phyloP scores from a whole-genome alignment of 1,140 invertebrate genomes.

The Ooceraea biroi region DNA sequence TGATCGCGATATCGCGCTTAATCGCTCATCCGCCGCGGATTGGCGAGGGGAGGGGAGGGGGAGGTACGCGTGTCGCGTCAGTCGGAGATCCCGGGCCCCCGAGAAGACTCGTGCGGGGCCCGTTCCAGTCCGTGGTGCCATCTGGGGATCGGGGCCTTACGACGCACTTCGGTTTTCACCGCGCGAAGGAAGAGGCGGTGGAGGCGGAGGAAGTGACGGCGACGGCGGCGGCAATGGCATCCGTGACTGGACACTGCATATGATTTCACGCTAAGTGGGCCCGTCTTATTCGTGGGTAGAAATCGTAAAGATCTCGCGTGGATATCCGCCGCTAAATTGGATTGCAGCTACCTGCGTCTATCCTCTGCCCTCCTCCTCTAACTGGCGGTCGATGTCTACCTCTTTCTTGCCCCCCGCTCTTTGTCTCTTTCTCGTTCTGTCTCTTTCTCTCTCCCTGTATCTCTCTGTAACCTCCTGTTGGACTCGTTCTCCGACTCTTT shows the following conservation, averaged over 20 bases:
- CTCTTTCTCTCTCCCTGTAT: constrained; percentile 7
- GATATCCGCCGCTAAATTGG: constrained; percentile 86
- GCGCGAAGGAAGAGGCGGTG: constrained; percentile 35
- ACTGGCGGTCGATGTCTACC: background rate
- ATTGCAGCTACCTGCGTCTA: constrained; percentile 83
- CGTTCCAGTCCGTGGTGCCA: constrained; percentile 79
- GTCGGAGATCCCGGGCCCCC: too few species aligned
- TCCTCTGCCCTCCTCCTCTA: constrained; percentile 60
- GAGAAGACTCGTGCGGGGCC: background rate
- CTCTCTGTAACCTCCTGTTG: too few species aligned
- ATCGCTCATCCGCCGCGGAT: too few species aligned
- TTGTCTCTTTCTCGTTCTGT: background rate
- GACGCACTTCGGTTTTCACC: constrained; percentile 75
- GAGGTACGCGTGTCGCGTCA: background rate
- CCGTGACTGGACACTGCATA: constrained; percentile 87
- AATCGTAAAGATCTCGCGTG: constrained; percentile 86
- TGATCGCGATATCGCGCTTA: too few species aligned
- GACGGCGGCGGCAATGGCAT: constrained; percentile 83
- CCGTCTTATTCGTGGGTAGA: constrained; percentile 86
- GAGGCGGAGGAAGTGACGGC: background rate
- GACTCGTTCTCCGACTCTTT: constrained; percentile 14
- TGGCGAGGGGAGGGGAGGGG: too few species aligned
- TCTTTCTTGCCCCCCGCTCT: constrained; percentile 45
- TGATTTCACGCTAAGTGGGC: constrained; percentile 85
- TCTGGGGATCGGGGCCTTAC: constrained; percentile 71